Conservation (phyloP, 2,113 vertebrate species). For the Nansenia antarctica region DNA sequence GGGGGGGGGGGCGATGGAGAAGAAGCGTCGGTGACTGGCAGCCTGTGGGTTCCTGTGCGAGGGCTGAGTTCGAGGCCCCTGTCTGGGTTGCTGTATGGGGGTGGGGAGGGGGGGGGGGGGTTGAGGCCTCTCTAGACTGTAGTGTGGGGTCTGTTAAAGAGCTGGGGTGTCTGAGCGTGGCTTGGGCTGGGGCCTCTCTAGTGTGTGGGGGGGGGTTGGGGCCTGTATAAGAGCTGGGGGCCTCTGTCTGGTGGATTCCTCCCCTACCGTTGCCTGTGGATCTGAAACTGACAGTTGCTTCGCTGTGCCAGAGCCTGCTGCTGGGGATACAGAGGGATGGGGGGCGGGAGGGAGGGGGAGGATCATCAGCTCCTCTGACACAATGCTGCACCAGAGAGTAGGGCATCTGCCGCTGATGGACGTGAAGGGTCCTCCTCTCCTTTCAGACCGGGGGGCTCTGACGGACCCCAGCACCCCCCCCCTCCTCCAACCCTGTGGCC, state of each 20-base stretch:
- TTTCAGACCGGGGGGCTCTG: conserved; percentile 45
- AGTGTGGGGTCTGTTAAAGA: not conserved
- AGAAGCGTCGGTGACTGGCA: too few relatives aligned
- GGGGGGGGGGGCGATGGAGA: too few relatives aligned
- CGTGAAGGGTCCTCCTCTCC: conserved; percentile 57
- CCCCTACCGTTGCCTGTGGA: too few relatives aligned
- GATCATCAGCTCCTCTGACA: conserved; percentile 78
- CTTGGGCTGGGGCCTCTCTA: not conserved
- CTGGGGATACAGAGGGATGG: conserved; percentile 4
- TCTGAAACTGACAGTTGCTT: conserved; percentile 59
- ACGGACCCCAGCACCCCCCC: conserved; percentile 35
- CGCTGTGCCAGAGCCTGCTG: conserved; percentile 51
- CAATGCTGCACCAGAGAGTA: conserved; percentile 72
- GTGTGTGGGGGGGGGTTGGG: too few relatives aligned
- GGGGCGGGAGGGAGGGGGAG: not conserved
- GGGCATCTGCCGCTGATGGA: conserved; percentile 78
- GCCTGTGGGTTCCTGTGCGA: too few relatives aligned
- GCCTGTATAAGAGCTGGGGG: too few relatives aligned
- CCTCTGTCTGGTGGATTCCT: too few relatives aligned
- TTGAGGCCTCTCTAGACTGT: conserved; percentile 4
- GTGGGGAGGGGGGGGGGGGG: too few relatives aligned
- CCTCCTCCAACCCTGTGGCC: not conserved
- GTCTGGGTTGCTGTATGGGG: too few relatives aligned
- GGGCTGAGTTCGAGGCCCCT: too few relatives aligned
- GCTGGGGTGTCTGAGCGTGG: not conserved